A percentile compares a stretch with the other conserved stretches of the same genome.
Conservation (phyloP, 2,113 vertebrate genomes). For the Recurvirostra avosetta region DNA sequence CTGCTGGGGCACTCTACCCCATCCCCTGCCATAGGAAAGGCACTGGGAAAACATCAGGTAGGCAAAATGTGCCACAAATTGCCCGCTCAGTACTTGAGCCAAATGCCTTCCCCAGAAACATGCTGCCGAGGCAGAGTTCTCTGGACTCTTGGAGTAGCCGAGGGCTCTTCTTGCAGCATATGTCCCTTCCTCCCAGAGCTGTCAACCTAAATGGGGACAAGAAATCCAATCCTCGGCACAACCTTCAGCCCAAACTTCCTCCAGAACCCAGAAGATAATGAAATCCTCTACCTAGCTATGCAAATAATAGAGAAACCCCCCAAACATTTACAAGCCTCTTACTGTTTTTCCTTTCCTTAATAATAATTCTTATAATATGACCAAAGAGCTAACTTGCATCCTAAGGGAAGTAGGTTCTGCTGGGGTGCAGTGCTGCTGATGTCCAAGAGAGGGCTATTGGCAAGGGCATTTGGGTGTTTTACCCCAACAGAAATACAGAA, state of each 20-base stretch:
- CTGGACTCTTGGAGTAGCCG: neutral
- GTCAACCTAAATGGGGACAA: neutral
- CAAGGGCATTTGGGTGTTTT: neutral
- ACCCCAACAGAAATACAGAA: neutral
- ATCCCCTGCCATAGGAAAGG: neutral
- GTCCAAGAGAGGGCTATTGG: neutral
- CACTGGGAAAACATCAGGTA: neutral
- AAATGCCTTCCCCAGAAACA: neutral
- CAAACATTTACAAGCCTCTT: neutral
- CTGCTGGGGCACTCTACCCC: neutral
- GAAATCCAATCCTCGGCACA: neutral
- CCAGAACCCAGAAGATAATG: neutral
- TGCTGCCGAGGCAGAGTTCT: neutral
- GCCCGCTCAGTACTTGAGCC: neutral
- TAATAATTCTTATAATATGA: neutral
- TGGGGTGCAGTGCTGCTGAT: neutral
- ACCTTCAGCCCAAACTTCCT: neutral
- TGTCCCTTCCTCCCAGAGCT: neutral
- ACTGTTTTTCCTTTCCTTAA: neutral
- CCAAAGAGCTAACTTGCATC: neutral
- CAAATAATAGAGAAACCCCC: accelerated
- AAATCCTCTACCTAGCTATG: neutral
- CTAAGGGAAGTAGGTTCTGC: neutral
- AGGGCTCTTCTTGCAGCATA: neutral
- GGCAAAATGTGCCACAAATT: neutral